Evolutionary conservation across 2,113 vertebrate species (phyloP), one percentile per base, ranked within the genome.

Genomic region (Hippocampus abdominalis): DNA sequence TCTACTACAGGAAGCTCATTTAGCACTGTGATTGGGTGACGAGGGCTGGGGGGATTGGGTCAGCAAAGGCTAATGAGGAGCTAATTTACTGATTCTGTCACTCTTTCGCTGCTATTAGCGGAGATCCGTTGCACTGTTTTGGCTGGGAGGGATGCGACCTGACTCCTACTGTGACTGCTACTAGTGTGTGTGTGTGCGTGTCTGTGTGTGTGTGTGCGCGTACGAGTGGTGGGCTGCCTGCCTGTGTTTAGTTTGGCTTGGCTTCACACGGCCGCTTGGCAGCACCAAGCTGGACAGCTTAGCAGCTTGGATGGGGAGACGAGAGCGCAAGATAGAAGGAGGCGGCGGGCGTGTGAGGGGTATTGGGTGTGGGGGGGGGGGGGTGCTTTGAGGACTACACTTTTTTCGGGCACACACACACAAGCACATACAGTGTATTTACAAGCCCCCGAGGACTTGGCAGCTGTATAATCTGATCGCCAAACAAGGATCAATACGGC

Each of bases 161-260:
- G 82, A 70, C 82, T 86, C 75, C 79, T 6, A 36, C 32, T 36
- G 6, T 36, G 32, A 36, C 32, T 4, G 78, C 80, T 77, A 72
- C 75, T 71, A 64, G 66, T 36, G 71, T 57, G 53, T 63, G 23
- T 5, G 54, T 39, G 73, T 20, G 60, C 70, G 79, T 66, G 66
- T 79, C 60, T 68, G 8, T 63, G 61, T 59, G 61, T 36, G 51
- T 68, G 76, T 66, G 74, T 59, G 75, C 25, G 65, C 71, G 62
- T 51, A 46, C 91, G 92, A 91, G 91, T 91, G 92, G 86, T 92
- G 90, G 94, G 94, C 93, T 93, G 91, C 93, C 84, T 91, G 94
- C 94, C 94, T 88, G 91, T 97, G 95, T 97, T 98, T 95, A 93
- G 93, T 94, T 98, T 98, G 96, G 96, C 96, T 89, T 79, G 91